phyloP scores from a whole-genome alignment of 2,888 invertebrate genomes.

The Lottia gigantea region DNA sequence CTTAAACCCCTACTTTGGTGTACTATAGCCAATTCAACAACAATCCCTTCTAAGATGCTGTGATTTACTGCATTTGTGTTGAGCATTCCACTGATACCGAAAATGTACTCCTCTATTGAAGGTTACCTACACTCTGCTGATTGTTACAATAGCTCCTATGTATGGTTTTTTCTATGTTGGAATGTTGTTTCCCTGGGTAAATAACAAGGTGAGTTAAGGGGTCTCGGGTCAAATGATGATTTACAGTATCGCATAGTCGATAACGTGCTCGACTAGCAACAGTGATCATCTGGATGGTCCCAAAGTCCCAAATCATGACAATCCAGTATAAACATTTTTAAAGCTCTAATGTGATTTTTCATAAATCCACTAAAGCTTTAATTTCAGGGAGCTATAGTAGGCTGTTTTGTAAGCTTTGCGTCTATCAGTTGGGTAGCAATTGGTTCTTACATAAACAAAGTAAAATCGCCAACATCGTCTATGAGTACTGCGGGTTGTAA shows the following conservation, averaged over 20 bases:
- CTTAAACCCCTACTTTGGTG: too few relatives aligned
- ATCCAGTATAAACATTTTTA: too few relatives aligned
- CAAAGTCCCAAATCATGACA: too few relatives aligned
- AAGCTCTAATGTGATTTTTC: too few relatives aligned
- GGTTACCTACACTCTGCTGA: conserved; percentile 50
- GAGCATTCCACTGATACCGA: too few relatives aligned
- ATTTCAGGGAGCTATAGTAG: conserved; percentile 16
- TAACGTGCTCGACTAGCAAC: too few relatives aligned
- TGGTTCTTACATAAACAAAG: conserved; percentile 8
- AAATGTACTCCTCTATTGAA: conserved; percentile 38
- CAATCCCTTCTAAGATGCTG: too few relatives aligned
- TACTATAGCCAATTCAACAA: too few relatives aligned
- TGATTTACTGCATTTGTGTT: too few relatives aligned
- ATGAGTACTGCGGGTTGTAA: conserved; percentile 5
- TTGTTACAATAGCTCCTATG: conserved; percentile 53
- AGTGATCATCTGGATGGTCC: too few relatives aligned
- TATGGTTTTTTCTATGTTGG: conserved; percentile 56
- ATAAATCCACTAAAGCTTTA: not conserved
- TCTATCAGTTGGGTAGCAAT: conserved; percentile 10
- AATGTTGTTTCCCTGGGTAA: conserved; percentile 70
- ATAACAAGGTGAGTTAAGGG: conserved; percentile 38
- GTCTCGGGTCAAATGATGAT: too few relatives aligned
- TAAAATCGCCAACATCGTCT: not conserved
- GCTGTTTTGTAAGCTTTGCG: not conserved
- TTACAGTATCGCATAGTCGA: too few relatives aligned